Conservation (phyloP, 1,140 invertebrate species). For the Anastatus disparis region DNA sequence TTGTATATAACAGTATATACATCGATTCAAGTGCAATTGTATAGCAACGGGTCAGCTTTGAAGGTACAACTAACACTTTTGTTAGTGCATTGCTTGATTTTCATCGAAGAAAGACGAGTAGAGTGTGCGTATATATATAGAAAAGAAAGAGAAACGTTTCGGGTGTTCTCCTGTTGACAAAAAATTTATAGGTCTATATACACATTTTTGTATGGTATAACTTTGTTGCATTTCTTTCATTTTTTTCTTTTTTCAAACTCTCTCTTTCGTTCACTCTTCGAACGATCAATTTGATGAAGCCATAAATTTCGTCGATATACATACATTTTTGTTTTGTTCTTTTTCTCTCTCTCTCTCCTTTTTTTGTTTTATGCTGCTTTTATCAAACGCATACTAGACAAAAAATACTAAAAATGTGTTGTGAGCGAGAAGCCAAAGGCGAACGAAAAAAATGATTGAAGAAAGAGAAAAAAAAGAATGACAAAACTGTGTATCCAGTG, state of each 20-base stretch:
- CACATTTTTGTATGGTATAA: no score
- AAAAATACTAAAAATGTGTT: conserved; percentile 11
- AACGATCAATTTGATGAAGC: conserved; percentile 30
- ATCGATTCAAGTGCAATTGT: conserved; percentile 7
- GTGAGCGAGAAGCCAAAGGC: background rate
- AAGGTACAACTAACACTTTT: background rate
- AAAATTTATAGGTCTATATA: conserved; percentile 1
- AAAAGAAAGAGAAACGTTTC: background rate
- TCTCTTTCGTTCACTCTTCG: background rate
- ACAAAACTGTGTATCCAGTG: no score
- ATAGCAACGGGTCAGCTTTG: background rate
- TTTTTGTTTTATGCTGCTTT: background rate
- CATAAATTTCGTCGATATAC: conserved; percentile 29
- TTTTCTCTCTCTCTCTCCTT: background rate
- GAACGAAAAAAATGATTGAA: conserved; percentile 9
- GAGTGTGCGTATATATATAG: no score
- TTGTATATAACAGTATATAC: no score
- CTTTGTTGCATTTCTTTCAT: no score
- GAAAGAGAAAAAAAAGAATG: conserved; percentile 9
- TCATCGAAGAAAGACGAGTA: background rate
- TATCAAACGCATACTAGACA: background rate
- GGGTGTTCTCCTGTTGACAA: background rate
- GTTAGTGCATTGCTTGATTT: conserved; percentile 11
- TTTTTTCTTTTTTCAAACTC: no score
- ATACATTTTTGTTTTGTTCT: background rate